These are phyloP conservation scores for Echinops telfairi DNA, from an alignment of 2,113 vertebrate genomes.

Conservation along the genomic window DNA sequence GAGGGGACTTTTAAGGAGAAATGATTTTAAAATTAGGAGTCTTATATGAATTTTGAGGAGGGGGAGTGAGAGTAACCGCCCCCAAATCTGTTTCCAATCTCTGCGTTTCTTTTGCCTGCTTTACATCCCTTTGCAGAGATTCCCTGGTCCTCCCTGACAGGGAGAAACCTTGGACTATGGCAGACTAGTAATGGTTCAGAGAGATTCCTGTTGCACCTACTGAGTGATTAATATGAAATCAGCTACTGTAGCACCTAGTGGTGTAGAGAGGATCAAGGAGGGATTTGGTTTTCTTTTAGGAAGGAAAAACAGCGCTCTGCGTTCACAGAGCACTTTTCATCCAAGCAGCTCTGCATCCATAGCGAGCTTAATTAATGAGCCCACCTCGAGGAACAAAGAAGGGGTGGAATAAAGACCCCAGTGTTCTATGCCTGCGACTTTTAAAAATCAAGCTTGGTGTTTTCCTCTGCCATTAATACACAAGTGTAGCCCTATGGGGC, in stretches of 20 bases:
- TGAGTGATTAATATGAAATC: constrained; percentile 74
- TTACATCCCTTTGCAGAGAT: constrained; percentile 28
- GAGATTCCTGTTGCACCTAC: constrained; percentile 66
- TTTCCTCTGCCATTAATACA: constrained; percentile 64
- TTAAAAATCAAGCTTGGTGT: constrained; percentile 38
- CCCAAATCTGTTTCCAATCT: not conserved
- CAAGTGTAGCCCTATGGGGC: constrained; percentile 49
- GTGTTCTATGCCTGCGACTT: constrained; percentile 47
- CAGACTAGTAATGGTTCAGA: constrained; percentile 61
- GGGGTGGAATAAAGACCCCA: constrained; percentile 40
- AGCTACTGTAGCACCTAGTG: constrained; percentile 60
- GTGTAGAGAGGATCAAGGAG: constrained; percentile 31
- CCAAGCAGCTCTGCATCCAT: constrained; percentile 19
- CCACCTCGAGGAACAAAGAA: constrained; percentile 56
- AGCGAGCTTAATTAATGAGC: constrained; percentile 66
- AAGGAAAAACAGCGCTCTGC: constrained; percentile 61
- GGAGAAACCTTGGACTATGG: constrained; percentile 35
- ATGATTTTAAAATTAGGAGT: constrained; percentile 60
- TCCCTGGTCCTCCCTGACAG: constrained; percentile 31
- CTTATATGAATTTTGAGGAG: not conserved
- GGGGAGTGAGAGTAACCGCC: not conserved
- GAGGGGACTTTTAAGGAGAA: not conserved
- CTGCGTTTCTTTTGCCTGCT: constrained; percentile 37
- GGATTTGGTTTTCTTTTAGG: constrained; percentile 65
- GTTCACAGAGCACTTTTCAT: constrained; percentile 20